Evolutionary conservation across 2,113 vertebrate species (phyloP).

Genomic region (Sapajus apella): DNA sequence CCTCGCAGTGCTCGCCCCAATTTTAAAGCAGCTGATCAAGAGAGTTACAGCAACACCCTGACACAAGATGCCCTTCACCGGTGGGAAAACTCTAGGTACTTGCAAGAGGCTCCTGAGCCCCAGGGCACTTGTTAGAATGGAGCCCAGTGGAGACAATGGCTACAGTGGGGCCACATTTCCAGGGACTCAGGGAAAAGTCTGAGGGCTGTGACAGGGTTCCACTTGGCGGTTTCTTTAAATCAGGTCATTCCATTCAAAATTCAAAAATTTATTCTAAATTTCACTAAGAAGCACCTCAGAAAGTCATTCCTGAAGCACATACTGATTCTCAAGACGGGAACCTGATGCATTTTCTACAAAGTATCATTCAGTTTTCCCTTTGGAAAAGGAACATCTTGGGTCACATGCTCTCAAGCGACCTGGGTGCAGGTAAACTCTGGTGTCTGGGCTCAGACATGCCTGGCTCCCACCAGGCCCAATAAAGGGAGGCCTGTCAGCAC

Average conservation of each 20-base stretch:
- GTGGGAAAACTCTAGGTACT: background rate
- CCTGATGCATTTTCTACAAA: background rate
- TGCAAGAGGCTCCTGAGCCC: background rate
- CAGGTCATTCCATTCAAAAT: background rate
- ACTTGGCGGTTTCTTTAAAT: background rate
- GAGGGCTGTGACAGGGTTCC: no score
- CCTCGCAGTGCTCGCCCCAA: background rate
- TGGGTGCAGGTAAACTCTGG: background rate
- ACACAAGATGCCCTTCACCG: background rate
- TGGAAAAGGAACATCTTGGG: background rate
- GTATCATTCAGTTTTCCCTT: background rate
- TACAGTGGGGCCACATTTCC: background rate
- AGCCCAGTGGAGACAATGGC: rapidly evolving
- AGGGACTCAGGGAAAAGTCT: background rate
- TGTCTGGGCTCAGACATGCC: no score
- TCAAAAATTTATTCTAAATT: background rate
- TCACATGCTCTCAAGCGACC: background rate
- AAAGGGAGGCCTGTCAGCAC: background rate
- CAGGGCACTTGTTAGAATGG: background rate
- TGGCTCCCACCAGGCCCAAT: rapidly evolving
- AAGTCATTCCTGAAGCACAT: background rate
- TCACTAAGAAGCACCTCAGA: background rate
- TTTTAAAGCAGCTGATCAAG: background rate
- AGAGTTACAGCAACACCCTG: background rate
- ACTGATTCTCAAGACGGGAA: background rate